Base-by-base conservation (phyloP, 1,140 invertebrate genomes). In the Augochlora pura region DNA sequence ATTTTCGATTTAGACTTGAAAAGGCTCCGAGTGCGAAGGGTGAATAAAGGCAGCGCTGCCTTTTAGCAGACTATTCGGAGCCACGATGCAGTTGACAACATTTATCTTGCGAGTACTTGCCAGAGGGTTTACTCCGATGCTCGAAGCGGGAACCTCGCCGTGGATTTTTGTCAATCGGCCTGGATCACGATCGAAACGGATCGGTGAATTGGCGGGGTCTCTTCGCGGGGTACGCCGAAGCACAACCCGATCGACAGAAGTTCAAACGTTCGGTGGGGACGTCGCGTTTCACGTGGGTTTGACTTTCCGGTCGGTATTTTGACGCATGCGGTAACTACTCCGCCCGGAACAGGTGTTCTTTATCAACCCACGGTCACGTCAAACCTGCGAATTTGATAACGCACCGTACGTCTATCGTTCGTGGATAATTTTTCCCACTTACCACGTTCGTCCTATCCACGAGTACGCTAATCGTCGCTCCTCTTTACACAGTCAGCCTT, bases 311-410 rank as follows among this genome's bases (percentile, higher is more conserved):
- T 85, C 83, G 83, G 83, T 85, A 85, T 81, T 85, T 27, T 62
- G 65, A 70, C 59, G 67, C 83, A 69, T 72, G 82, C 42, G 83
- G 83, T 85, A 85, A 85, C 77, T 84, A 57, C 68, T 49, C 67
- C 57, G 57, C 27, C n/a, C 66, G 63, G 70, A 57, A 84, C 72
- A 66, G 77, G 63, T 71, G 77, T 69, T n/a, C 67, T 81, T 85
- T 85, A 85, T 85, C 83, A 85, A 84, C 82, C 68, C 78, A 84
- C 69, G 83, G 83, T 85, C 77, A 85, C 68, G 64, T 80, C 60
- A 77, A 54, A 52, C n/a, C 42, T 25, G 9, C 59, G 39, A 67
- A 42, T 79, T 83, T 62, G 75, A 79, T 62, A 54, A 62, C 9
- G 6, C 54, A n/a, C 54, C 8, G 73, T 14, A 32, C 38, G 70